These are phyloP conservation scores for Dyspetes luteomarginatus DNA, from an alignment of 2,888 invertebrate species.

Conservation along the genomic window DNA sequence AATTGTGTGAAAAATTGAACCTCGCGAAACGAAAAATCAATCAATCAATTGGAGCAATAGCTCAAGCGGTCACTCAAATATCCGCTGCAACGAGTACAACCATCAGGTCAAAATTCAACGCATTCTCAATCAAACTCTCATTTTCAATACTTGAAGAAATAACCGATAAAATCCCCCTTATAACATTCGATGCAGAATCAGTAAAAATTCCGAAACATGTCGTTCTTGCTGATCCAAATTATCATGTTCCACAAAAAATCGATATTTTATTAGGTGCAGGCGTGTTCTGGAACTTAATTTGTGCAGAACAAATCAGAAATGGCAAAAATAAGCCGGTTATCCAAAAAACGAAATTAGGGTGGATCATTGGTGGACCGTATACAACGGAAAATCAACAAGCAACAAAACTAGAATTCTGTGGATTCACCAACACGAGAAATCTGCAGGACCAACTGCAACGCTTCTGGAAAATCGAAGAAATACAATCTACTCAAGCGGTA, in stretches of 20 bases:
- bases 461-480: constrained; percentile 52
- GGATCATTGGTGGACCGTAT: constrained; percentile 43
- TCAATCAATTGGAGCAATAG: constrained; percentile 26
- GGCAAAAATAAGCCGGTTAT: constrained; percentile 31
- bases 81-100: constrained; percentile 28
- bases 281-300: constrained; percentile 48
- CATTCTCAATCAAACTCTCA: constrained; percentile 30
- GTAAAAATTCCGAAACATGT: constrained; percentile 33
- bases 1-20: constrained; percentile 10
- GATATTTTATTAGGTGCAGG: constrained; percentile 41
- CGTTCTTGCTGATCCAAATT: constrained; percentile 25
- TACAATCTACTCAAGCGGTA: not conserved
- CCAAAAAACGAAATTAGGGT: constrained; percentile 52
- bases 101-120: constrained; percentile 33
- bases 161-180: constrained; percentile 37
- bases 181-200: constrained; percentile 9
- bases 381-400: constrained; percentile 11
- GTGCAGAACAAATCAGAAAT: constrained; percentile 26
- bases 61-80: constrained; percentile 16
- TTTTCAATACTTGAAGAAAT: constrained; percentile 38
- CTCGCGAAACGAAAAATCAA: not conserved
- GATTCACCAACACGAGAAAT: constrained; percentile 21
- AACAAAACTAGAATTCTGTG: constrained; percentile 5
- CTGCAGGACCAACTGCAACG: constrained; percentile 50
- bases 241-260: constrained; percentile 34